phyloP scores from a whole-genome alignment of 2,888 invertebrate genomes.

The Temnothorax unifasciatus region DNA sequence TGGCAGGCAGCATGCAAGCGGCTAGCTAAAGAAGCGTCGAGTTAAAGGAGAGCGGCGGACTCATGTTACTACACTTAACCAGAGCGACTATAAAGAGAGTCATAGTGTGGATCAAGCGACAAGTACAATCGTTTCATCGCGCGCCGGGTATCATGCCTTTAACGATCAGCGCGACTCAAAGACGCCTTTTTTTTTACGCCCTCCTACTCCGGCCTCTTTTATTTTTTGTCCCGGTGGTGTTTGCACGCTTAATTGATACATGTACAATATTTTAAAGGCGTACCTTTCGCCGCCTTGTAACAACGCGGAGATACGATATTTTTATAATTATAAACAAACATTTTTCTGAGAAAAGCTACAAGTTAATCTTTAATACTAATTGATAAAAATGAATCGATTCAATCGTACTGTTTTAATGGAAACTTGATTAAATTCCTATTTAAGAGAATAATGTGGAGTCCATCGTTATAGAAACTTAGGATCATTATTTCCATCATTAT shows the following conservation, averaged over 20 bases:
- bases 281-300: background rate
- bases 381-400: background rate
- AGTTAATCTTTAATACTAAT: background rate
- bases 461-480: background rate
- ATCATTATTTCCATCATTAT: too few species aligned
- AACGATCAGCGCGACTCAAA: constrained; percentile 20
- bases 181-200: constrained; percentile 8
- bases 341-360: background rate
- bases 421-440: background rate
- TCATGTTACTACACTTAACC: constrained; percentile 77
- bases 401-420: background rate
- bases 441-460: background rate
- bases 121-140: constrained; percentile 76
- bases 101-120: constrained; percentile 43
- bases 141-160: constrained; percentile 55
- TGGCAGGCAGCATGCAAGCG: constrained; percentile 28
- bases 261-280: constrained; percentile 19
- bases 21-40: constrained; percentile 34
- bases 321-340: constrained; percentile 3
- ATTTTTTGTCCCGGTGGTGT: background rate
- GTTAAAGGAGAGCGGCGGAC: constrained; percentile 36
- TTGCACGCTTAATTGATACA: constrained; percentile 32
- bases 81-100: constrained; percentile 61
- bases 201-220: background rate
- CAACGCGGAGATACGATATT: background rate